phyloP scores from a whole-genome alignment of 2,797 vertebrate genomes.

The Schizopygopsis malacanthus region DNA sequence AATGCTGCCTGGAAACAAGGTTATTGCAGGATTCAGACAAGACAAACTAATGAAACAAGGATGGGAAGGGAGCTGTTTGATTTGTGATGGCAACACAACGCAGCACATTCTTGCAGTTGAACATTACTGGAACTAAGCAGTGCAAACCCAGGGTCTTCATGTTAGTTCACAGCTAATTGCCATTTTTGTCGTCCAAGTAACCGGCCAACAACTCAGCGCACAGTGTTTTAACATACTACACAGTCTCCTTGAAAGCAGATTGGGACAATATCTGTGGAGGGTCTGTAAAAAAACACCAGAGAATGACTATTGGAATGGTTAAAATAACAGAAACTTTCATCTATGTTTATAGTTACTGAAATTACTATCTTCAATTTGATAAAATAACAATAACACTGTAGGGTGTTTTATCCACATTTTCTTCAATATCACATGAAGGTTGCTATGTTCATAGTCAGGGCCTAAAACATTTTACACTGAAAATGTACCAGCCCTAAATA shows the following conservation, averaged over 20 bases:
- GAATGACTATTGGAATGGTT: constrained; percentile 47
- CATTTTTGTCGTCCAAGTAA: constrained; percentile 80
- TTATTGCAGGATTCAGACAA: constrained; percentile 47
- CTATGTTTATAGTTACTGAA: background rate
- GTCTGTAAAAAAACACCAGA: constrained; percentile 51
- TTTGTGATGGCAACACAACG: constrained; percentile 59
- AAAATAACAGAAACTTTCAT: background rate
- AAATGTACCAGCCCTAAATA: background rate
- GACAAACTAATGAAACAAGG: constrained; percentile 58
- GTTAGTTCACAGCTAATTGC: constrained; percentile 67
- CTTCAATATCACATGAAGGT: background rate
- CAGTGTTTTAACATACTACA: constrained; percentile 64
- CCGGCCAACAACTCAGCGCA: constrained; percentile 65
- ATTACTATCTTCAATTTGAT: background rate
- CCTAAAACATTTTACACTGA: background rate
- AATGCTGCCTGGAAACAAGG: constrained; percentile 48
- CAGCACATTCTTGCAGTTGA: constrained; percentile 62
- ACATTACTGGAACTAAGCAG: constrained; percentile 64
- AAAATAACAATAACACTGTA: background rate
- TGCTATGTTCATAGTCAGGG: background rate
- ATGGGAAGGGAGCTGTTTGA: constrained; percentile 49
- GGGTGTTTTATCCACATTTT: background rate
- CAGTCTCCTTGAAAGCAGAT: constrained; percentile 72
- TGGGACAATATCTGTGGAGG: constrained; percentile 57
- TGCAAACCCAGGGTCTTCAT: constrained; percentile 58